Evolutionary conservation across 1,140 invertebrate species (phyloP).

Genomic region (Lasaia peninsularis): DNA sequence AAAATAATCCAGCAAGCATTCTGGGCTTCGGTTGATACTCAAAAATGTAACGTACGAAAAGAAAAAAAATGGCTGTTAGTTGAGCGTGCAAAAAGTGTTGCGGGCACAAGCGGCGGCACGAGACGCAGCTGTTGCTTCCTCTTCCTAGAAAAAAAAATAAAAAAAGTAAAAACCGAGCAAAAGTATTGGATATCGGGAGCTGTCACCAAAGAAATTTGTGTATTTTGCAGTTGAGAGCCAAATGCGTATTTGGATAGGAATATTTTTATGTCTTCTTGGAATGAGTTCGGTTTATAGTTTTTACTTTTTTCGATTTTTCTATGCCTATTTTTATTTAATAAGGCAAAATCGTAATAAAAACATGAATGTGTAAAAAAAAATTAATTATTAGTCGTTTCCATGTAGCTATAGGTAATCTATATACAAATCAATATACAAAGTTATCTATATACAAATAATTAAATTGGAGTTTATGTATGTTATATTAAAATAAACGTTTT

Average conservation of each 20-base stretch:
- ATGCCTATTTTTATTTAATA: background rate
- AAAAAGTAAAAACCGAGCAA: slow-evolving; percentile 29
- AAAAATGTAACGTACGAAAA: slow-evolving; percentile 30
- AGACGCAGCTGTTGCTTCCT: slow-evolving; percentile 68
- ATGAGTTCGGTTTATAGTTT: background rate
- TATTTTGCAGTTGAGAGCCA: slow-evolving; percentile 25
- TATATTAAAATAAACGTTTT: too few relatives aligned
- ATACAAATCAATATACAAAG: too few relatives aligned
- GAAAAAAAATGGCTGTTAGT: slow-evolving; percentile 49
- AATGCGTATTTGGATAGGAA: slow-evolving; percentile 22
- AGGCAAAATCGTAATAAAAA: too few relatives aligned
- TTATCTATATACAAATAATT: too few relatives aligned
- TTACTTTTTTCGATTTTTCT: background rate
- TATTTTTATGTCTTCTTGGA: slow-evolving; percentile 15
- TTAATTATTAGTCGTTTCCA: background rate
- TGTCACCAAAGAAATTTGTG: slow-evolving; percentile 49
- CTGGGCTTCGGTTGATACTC: slow-evolving; percentile 11
- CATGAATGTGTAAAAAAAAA: too few relatives aligned
- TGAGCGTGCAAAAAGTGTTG: slow-evolving; percentile 56
- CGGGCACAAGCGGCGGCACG: slow-evolving; percentile 50
- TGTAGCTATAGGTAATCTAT: background rate
- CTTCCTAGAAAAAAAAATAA: slow-evolving; percentile 62
- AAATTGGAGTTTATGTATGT: too few relatives aligned
- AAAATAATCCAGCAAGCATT: slow-evolving; percentile 6
- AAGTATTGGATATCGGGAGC: slow-evolving; percentile 49